Evolutionary conservation across 2,797 vertebrate species (phyloP), one percentile per base, ranked within the genome.

Genomic region (Lacerta bilineata): DNA sequence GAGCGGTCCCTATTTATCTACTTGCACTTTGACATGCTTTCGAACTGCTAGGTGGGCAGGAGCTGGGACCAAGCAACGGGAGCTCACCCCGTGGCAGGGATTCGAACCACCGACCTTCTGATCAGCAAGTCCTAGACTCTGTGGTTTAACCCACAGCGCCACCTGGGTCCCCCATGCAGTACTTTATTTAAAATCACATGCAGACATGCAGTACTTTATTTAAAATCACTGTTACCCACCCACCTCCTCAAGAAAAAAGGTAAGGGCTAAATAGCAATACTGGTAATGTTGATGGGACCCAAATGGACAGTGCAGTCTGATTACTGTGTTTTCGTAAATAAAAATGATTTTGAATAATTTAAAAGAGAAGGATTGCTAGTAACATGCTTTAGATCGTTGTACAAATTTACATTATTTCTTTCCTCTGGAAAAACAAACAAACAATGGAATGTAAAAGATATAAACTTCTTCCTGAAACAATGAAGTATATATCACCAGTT

Each of bases 401-500:
- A 15, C 20, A 83, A 2, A 46, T 33, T 25, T 88, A 4, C 2
- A 86, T 77, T 25, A 68, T 64, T 85, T 0, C 0, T 83, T 87
- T 91, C 6, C 76, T 86, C 11, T 76, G n/a, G 36, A 81, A 85
- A 88, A 64, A 75, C 55, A 5, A 69, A 79, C 84, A 87, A 64
- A 75, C 55, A 5, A 69, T 29, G 59, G 17, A 68, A 66, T 55
- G 59, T 33, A 93, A 20, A 50, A 29, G 27, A 81, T 39, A 88
- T 75, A 39, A 80, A 89, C 81, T 9, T 77, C 83, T 80, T 83
- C 33, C 64, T 85, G 41, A 74, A 89, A 82, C 75, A 0, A 1
- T 84, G 75, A 92, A 92, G 89, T 64, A 90, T 64, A 86, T 72
- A 64, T 5, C 79, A 88, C 75, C 50, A 55, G 27, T 69, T 83